Evolutionary conservation across 2,113 vertebrate species (phyloP).

Genomic region (Okapia johnstoni): DNA sequence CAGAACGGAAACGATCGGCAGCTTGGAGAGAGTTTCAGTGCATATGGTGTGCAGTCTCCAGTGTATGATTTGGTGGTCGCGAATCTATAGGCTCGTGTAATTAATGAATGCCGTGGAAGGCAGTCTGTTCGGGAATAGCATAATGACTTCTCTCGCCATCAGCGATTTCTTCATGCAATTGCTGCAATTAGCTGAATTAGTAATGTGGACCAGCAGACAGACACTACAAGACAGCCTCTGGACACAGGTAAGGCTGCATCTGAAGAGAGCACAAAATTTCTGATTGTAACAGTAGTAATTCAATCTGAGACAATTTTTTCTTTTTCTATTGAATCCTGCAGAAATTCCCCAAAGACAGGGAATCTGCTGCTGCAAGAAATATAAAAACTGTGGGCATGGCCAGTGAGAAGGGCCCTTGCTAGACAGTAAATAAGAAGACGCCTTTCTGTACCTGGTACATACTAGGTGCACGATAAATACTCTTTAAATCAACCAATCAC

Average conservation of each 20-base stretch:
- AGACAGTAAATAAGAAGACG: not conserved
- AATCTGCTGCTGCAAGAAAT: constrained; percentile 14
- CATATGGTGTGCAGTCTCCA: constrained; percentile 47
- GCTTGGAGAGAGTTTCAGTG: not conserved
- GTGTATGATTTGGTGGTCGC: not conserved
- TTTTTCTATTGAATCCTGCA: not conserved
- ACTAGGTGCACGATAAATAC: not conserved
- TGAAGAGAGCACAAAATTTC: constrained; percentile 54
- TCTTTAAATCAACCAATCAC: not conserved
- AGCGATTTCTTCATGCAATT: constrained; percentile 78
- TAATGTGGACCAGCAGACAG: constrained; percentile 74
- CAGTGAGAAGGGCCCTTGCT: not conserved
- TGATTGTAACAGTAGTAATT: constrained; percentile 20
- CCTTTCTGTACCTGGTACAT: not conserved
- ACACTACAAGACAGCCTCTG: constrained; percentile 61
- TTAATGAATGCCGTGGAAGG: constrained; percentile 65
- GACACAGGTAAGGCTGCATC: constrained; percentile 56
- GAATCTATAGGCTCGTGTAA: constrained; percentile 40
- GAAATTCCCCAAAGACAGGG: not conserved
- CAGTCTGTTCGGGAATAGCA: constrained; percentile 64
- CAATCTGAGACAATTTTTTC: not conserved
- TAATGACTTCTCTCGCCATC: constrained; percentile 69
- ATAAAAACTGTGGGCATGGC: not conserved
- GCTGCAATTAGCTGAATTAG: constrained; percentile 81
- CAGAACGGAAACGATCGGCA: not conserved